Evolutionary conservation across 2,797 vertebrate genomes (phyloP), one percentile per base, ranked within the genome.

Genomic region (Sebastes iracundus): DNA sequence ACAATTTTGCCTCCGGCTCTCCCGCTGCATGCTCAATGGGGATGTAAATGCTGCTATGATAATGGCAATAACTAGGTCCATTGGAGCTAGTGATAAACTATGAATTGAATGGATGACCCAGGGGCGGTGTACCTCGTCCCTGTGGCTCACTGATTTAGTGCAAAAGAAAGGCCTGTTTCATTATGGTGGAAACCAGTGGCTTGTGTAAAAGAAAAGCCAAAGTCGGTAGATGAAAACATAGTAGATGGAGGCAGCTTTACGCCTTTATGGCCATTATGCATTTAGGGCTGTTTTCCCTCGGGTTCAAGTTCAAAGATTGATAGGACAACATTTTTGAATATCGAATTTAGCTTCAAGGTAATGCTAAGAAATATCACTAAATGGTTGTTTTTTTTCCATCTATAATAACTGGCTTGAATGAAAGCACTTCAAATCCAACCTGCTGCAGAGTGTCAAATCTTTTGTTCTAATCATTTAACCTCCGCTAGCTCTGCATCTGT

Each of bases 21-120:
- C 85, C 82, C 84, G 75, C 86, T 86, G 90, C 86, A 92, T 90
- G 89, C 93, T 94, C 93, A 92, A 92, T 92, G 75, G 93, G 91
- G 94, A 95, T 95, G 93, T 94, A 95, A 94, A 94, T 94, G 94
- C 90, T 87, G 90, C 92, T 90, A 94, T 94, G 93, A 95, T 96
- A 95, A 95, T 93, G 87, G 92, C 93, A 95, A 94, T 95, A 94
- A 94, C 91, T 91, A 90, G 91, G 89, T 92, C 94, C 92, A 95
- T 92, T 93, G 91, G 93, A 94, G 94, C 90, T 82, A 90, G 93
- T 91, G 92, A 94, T 94, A 93, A 94, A 93, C 89, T 90, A 87
- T 79, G 91, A 94, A 94, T 91, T 90, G 91, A 94, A 92, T 87
- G 91, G 91, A 90, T 92, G 93, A 94, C 94, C 94, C 90, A 72